Evolutionary conservation across 2,888 invertebrate species (phyloP).

Genomic region (Acrocyrtus sp.): DNA sequence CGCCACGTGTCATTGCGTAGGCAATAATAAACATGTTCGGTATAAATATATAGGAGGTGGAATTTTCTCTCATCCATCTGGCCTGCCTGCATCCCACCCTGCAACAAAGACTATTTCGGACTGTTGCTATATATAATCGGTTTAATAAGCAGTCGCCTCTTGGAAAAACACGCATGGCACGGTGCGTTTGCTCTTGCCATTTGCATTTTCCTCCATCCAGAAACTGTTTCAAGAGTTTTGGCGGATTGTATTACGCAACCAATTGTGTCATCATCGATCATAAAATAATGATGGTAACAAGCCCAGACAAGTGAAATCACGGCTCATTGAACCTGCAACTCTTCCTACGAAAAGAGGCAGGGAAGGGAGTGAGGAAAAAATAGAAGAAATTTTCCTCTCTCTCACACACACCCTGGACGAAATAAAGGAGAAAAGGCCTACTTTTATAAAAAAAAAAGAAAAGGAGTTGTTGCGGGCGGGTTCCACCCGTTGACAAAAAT

Average conservation of each 20-base stretch:
- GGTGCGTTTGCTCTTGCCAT: too few relatives aligned
- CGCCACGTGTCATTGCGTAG: conserved; percentile 49
- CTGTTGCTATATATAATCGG: too few relatives aligned
- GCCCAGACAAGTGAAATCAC: conserved; percentile 12
- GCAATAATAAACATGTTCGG: conserved; percentile 9
- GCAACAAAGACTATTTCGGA: too few relatives aligned
- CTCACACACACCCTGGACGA: background rate
- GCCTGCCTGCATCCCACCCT: too few relatives aligned
- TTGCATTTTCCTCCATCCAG: too few relatives aligned
- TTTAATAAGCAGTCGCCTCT: too few relatives aligned
- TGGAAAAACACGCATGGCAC: too few relatives aligned
- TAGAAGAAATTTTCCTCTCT: background rate
- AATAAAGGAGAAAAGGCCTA: background rate
- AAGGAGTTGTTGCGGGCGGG: too few relatives aligned
- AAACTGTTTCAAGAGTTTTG: too few relatives aligned
- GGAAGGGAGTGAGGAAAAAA: background rate
- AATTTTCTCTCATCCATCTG: too few relatives aligned
- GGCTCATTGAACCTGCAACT: conserved; percentile 16
- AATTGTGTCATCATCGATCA: conserved; percentile 35
- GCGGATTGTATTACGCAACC: conserved; percentile 28
- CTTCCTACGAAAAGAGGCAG: background rate
- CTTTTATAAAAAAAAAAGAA: too few relatives aligned
- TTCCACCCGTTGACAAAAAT: background rate
- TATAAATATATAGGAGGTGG: too few relatives aligned
- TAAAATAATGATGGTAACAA: conserved; percentile 31